Evolutionary conservation across 1,140 invertebrate genomes (phyloP), one percentile per base, ranked within the genome.

Genomic region (Uloborus diversus): DNA sequence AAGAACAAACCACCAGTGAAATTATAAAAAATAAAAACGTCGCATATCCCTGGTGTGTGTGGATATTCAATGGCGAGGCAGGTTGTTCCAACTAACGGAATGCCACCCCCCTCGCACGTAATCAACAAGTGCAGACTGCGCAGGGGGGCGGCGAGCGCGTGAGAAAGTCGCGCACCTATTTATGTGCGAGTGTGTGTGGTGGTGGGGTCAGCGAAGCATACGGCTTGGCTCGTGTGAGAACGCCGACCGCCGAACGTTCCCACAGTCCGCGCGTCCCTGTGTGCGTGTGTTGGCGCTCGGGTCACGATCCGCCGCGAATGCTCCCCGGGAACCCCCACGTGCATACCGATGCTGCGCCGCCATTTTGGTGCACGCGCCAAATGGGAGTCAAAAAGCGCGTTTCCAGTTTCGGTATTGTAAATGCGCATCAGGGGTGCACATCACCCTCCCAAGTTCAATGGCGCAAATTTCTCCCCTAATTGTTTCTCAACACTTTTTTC

Each of bases 121-220:
- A 61, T 61, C 56, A 73, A 73, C 56, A 61, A 73, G 56, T 61
- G 56, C 33, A 61, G 35, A 42, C 37, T 35, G 27, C 56, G 25
- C 20, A 7, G 56, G 20, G 42, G 33, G 57, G 42, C 17, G 64
- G 61, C 35, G 25, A 32, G 61, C 73, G 73, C 73, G 73, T 78
- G 73, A 78, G 73, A 78, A 78, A 78, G 73, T 66, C 61, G 61
- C 73, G 73, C 62, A 75, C 59, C 71, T 75, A 75, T 75, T 75
- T 75, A 51, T 64, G 71, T n/a, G 49, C 20, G 17, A n/a, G n/a
- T n/a, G n/a, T n/a, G n/a, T 51, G 64, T 66, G 64, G 51, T 23
- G 64, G 64, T 49, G 57, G 59, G 57, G 71, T 64, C 57, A 64
- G 37, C 56, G 27, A 64, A 42, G 71, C 57, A 42, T 49, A 64